Conservation (phyloP, 64 coral and sea anemone species). For the Stylophora pistillata region DNA sequence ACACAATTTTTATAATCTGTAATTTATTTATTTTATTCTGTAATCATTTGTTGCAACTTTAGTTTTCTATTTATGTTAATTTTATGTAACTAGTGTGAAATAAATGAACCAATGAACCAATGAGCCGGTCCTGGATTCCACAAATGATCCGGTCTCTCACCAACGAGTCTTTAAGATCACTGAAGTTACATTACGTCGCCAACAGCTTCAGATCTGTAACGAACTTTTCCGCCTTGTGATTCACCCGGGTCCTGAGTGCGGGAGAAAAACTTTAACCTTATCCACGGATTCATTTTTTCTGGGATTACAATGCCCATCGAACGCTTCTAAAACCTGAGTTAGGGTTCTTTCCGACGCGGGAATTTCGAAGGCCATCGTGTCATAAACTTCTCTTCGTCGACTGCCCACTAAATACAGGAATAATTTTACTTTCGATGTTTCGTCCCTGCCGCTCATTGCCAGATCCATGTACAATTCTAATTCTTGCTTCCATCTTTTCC, state of each 20-base stretch:
- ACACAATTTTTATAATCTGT: too few species aligned
- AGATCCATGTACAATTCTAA: slow-evolving; percentile 59
- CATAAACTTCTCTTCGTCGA: slow-evolving; percentile 19
- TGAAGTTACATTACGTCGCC: slow-evolving; percentile 34
- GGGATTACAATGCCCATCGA: slow-evolving; percentile 31
- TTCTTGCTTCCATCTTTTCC: slow-evolving; percentile 69
- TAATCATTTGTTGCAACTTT: too few species aligned
- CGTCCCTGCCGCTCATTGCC: slow-evolving; percentile 15
- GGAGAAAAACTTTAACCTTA: slow-evolving; percentile 38
- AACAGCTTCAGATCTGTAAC: slow-evolving; percentile 16
- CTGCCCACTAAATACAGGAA: slow-evolving; percentile 4
- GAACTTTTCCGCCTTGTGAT: slow-evolving; percentile 36
- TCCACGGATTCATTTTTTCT: slow-evolving; percentile 49
- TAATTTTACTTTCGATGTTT: not conserved
- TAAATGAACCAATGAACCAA: too few species aligned
- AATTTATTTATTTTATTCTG: too few species aligned
- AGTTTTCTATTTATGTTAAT: too few species aligned
- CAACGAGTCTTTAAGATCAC: not conserved
- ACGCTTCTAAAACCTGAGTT: not conserved
- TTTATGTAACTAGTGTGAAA: too few species aligned
- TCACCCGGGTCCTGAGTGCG: slow-evolving; percentile 10
- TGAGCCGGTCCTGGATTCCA: slow-evolving; percentile 25
- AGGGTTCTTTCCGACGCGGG: not conserved
- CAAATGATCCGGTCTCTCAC: slow-evolving; percentile 28
- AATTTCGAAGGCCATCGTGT: slow-evolving; percentile 16